Conservation (phyloP, 2,113 vertebrate species). For the Prunella himalayana region DNA sequence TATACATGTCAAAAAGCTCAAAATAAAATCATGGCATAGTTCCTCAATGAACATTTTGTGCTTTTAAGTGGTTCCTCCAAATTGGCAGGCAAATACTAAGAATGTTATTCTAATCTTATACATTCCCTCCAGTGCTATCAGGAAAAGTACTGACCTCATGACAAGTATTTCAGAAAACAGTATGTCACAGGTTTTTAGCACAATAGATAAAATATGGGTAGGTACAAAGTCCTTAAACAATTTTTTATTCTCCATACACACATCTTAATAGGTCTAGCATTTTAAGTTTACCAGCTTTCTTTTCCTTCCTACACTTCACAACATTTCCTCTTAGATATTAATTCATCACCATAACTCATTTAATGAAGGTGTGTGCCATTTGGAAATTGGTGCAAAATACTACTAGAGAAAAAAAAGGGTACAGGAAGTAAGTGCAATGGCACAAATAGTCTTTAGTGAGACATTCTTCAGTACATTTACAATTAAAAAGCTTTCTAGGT, state of each 20-base stretch:
- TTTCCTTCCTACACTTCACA: background rate
- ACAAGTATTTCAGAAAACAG: background rate
- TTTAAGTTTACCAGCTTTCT: background rate
- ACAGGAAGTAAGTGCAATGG: background rate
- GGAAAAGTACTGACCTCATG: background rate
- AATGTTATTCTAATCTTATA: background rate
- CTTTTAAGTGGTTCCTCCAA: background rate
- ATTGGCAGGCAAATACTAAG: background rate
- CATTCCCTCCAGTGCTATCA: background rate
- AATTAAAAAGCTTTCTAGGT: background rate
- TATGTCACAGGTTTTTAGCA: background rate
- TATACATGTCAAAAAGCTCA: background rate
- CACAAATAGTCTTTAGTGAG: background rate
- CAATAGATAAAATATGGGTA: background rate
- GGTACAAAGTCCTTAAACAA: background rate
- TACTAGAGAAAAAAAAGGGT: background rate
- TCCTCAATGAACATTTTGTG: background rate
- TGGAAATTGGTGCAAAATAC: background rate
- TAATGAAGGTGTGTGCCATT: background rate
- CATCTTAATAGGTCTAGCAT: background rate
- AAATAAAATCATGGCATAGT: background rate
- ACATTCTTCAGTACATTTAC: background rate
- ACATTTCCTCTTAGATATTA: background rate
- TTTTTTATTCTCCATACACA: background rate
- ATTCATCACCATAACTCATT: background rate